Percentiles rank a stretch among this genome's conserved stretches.
These are phyloP conservation scores for Theocolax elegans DNA, from an alignment of 1,140 invertebrate species.

Conservation along the genomic window DNA sequence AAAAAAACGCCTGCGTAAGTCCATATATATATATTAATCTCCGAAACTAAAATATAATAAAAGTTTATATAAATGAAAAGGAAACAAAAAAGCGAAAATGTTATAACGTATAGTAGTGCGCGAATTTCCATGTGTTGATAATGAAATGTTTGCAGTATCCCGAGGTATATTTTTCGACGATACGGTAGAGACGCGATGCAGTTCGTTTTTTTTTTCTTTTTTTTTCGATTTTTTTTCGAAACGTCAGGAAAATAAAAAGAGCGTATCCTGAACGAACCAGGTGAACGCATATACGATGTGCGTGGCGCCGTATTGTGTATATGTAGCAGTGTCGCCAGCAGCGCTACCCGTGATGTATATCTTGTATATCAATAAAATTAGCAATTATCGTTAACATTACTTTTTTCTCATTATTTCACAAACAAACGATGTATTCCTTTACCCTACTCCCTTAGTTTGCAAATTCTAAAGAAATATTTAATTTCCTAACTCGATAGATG, in stretches of 20 bases:
- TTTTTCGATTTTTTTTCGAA: too few relatives aligned
- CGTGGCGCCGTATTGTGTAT: constrained; percentile 7
- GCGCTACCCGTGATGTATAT: constrained; percentile 62
- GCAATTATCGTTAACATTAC: constrained; percentile 55
- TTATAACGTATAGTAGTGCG: not conserved
- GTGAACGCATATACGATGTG: not conserved
- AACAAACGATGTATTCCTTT: too few relatives aligned
- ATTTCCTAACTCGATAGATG: too few relatives aligned
- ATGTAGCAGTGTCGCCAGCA: constrained; percentile 55
- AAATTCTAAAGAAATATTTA: too few relatives aligned
- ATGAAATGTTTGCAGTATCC: not conserved
- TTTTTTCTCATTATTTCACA: too few relatives aligned
- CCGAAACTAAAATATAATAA: constrained; percentile 11
- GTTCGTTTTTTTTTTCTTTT: too few relatives aligned
- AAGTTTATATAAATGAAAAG: constrained; percentile 2
- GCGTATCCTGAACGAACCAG: not conserved
- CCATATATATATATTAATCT: constrained; percentile 4
- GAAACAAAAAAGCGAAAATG: not conserved
- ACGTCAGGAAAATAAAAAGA: too few relatives aligned
- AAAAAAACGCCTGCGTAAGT: not conserved
- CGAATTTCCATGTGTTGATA: not conserved
- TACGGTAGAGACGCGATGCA: too few relatives aligned
- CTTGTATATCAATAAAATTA: constrained; percentile 66
- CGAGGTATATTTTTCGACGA: constrained; percentile 25
- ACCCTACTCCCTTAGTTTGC: too few relatives aligned